These are phyloP conservation scores for Penaeus chinensis DNA, from an alignment of 1,140 invertebrate species.

Conservation along the genomic window DNA sequence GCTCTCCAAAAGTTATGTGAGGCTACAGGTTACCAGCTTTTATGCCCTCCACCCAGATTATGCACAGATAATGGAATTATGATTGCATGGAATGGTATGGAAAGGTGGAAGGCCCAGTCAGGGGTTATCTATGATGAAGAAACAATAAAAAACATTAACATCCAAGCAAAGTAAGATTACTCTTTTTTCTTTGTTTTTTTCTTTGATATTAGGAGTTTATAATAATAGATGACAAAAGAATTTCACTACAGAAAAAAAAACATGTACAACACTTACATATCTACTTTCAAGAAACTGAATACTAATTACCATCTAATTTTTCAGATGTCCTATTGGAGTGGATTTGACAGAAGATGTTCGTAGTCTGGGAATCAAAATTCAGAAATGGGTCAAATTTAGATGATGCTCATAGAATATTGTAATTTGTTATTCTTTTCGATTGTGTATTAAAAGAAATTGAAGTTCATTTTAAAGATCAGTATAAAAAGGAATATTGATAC, in stretches of 20 bases:
- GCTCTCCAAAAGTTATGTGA: conserved; percentile 78
- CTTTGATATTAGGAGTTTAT: too few relatives aligned
- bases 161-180: conserved; percentile 63
- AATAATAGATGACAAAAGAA: too few relatives aligned
- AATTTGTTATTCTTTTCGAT: not conserved
- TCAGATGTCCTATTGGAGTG: conserved; percentile 54
- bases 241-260: too few relatives aligned
- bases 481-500: too few relatives aligned
- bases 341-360: conserved; percentile 53
- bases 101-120: conserved; percentile 72
- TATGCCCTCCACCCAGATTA: conserved; percentile 83
- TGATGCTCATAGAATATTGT: not conserved
- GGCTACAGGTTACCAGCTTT: conserved; percentile 76
- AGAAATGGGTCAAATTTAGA: conserved; percentile 56
- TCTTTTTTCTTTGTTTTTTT: not conserved
- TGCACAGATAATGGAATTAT: conserved; percentile 99
- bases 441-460: not conserved
- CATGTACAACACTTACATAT: too few relatives aligned
- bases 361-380: conserved; percentile 35
- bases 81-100: conserved; percentile 98
- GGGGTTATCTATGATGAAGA: conserved; percentile 69
- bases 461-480: not conserved
- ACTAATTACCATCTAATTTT: not conserved
- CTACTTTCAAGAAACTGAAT: not conserved
- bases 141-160: conserved; percentile 70